These are phyloP conservation scores for Felis catus DNA, from an alignment of 2,113 vertebrate species.

Conservation along the genomic window F.catus_Fca126_mat1.0 CM031420.1:89078501-89079000, in stretches of 20 bases:
- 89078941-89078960: too few species aligned
- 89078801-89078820: not conserved
- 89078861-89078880: too few species aligned
- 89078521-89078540: constrained; percentile 34
- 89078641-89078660: not conserved
- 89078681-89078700: not conserved
- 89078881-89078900: too few species aligned
- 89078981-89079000: too few species aligned
- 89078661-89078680: not conserved
- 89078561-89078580: not conserved
- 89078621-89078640: not conserved
- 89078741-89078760: not conserved
- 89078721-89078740: not conserved
- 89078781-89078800: not conserved
- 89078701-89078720: not conserved
- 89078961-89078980: too few species aligned
- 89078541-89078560: not conserved
- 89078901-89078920: too few species aligned
- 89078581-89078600: not conserved
- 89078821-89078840: not conserved
- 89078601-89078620: not conserved
- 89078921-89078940: too few species aligned
- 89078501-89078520: not conserved
- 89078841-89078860: too few species aligned
- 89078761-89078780: not conserved